Evolutionary conservation across 2,888 invertebrate genomes (phyloP).

Genomic region (Sclerodermus sp.): DNA sequence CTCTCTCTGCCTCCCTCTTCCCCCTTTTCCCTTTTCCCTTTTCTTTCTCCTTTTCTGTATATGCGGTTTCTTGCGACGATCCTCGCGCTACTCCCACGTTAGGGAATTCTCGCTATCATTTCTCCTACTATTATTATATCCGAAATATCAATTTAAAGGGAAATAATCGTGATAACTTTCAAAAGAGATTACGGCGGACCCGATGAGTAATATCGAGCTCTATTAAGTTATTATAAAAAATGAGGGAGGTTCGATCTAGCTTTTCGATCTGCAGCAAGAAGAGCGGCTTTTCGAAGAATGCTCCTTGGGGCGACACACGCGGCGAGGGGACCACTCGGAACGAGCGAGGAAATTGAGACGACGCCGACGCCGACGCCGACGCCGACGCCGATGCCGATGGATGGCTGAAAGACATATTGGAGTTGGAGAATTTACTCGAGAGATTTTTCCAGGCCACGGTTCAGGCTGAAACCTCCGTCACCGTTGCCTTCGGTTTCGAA

Average conservation of each 20-base stretch:
- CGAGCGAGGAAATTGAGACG: slow-evolving; percentile 20
- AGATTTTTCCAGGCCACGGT: slow-evolving; percentile 5
- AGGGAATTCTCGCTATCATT: too few species aligned
- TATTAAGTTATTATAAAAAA: background rate
- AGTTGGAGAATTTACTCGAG: slow-evolving; percentile 13
- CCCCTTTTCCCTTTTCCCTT: background rate
- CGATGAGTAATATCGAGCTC: too few species aligned
- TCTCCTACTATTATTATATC: too few species aligned
- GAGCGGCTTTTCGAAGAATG: slow-evolving; percentile 1
- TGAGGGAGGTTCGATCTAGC: background rate
- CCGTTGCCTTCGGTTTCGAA: slow-evolving; percentile 20
- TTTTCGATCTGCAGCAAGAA: slow-evolving; percentile 1
- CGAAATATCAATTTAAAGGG: too few species aligned
- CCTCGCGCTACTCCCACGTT: too few species aligned
- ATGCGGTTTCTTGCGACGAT: slow-evolving; percentile 24
- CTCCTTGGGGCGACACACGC: slow-evolving; percentile 5
- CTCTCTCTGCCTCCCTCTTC: slow-evolving; percentile 5
- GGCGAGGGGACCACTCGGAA: background rate
- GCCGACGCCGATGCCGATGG: slow-evolving; percentile 10
- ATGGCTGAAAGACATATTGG: slow-evolving; percentile 25
- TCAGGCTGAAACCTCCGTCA: background rate
- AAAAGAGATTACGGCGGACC: too few species aligned
- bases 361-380: slow-evolving; percentile 6
- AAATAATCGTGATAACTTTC: too few species aligned
- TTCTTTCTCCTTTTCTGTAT: slow-evolving; percentile 16